Conservation (phyloP, 2,888 invertebrate species). For the Polydrusus cervinus region DNA sequence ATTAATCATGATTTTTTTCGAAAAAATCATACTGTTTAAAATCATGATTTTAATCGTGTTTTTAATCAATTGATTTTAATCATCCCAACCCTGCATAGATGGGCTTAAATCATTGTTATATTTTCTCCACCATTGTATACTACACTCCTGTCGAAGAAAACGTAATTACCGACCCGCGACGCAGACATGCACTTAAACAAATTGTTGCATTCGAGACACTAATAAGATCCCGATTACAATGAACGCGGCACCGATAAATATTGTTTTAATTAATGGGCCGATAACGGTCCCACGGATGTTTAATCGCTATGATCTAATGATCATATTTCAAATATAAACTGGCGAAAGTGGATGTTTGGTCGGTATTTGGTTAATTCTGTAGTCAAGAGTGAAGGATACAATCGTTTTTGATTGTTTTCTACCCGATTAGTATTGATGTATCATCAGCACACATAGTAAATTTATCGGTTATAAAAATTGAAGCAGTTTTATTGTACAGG, state of each 20-base stretch:
- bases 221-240: conserved; percentile 34
- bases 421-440: too few relatives aligned
- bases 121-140: conserved; percentile 8
- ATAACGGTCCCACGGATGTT: conserved; percentile 12
- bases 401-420: too few relatives aligned
- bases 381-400: not conserved
- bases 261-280: conserved; percentile 31
- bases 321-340: conserved; percentile 11
- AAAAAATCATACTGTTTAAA: too few relatives aligned
- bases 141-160: conserved; percentile 31
- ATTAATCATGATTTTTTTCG: too few relatives aligned
- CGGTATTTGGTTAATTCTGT: not conserved
- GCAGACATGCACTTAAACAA: conserved; percentile 35
- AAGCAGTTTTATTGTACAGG: too few relatives aligned
- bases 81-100: too few relatives aligned
- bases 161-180: conserved; percentile 23
- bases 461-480: too few relatives aligned
- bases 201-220: conserved; percentile 35
- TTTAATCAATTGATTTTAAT: too few relatives aligned
- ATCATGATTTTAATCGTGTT: too few relatives aligned
- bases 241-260: conserved; percentile 31
- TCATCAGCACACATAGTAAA: too few relatives aligned
- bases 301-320: conserved; percentile 17
- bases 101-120: not conserved
- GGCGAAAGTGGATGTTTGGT: not conserved